phyloP scores from a whole-genome alignment of 1,140 invertebrate genomes.

The Scylla paramamosain region DNA sequence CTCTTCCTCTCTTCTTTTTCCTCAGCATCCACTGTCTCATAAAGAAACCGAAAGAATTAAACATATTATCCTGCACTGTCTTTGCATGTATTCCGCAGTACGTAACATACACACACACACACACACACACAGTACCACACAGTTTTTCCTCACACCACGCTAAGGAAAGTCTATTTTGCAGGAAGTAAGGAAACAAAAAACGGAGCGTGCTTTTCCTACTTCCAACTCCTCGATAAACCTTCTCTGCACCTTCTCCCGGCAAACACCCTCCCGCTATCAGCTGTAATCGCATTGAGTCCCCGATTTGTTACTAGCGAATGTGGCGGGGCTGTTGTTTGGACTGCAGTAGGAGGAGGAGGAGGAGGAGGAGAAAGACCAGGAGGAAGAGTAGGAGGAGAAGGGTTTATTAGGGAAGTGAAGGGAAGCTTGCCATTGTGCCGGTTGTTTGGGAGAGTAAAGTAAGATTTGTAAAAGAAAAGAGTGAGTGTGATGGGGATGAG shows the following conservation, averaged over 20 bases:
- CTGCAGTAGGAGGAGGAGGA: background rate
- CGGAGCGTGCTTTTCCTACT: background rate
- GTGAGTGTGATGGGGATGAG: background rate
- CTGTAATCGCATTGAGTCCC: background rate
- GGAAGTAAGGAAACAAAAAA: background rate
- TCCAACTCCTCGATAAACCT: background rate
- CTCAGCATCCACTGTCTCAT: background rate
- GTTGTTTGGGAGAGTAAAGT: background rate
- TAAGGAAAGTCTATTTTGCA: background rate
- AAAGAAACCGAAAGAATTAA: background rate
- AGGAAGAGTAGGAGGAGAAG: background rate
- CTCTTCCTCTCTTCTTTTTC: background rate
- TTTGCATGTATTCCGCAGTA: background rate
- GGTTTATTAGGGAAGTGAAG: background rate
- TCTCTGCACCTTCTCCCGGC: background rate
- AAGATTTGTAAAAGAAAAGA: background rate
- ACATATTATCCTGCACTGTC: background rate
- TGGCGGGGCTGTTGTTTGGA: background rate
- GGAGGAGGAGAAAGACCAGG: background rate
- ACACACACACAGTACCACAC: conserved; percentile 20
- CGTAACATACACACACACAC: background rate
- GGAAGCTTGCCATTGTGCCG: background rate
- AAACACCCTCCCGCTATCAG: background rate
- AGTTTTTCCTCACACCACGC: too few relatives aligned
- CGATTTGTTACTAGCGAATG: background rate